Evolutionary conservation across 2,113 vertebrate species (phyloP), one percentile per base, ranked within the genome.

Genomic region (Elephantulus edwardii): DNA sequence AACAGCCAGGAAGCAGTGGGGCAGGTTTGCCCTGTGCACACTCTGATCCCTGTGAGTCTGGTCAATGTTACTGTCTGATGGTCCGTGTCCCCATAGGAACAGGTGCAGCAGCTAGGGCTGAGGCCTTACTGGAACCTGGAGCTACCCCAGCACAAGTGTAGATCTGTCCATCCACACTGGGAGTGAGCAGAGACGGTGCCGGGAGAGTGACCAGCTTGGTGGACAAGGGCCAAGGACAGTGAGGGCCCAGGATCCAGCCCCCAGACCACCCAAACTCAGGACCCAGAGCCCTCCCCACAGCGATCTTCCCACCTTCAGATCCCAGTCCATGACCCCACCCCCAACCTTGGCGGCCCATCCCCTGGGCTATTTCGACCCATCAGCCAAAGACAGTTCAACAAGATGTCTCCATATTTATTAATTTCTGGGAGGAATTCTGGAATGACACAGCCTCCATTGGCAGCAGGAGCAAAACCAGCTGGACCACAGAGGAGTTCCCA

Each of bases 341-440:
- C 60, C 58, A 30, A 24, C 28, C 58, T 28, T 62, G 12, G 8
- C 8, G 33, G 26, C 33, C 58, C 58, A 26, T 5, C 8, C n/a
- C 42, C 35, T 14, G 14, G 60, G 17, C n/a, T 44, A 24, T 66
- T 64, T 8, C 7, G 28, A 54, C 60, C 24, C 48, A 28, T 0
- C 16, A 30, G 8, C 20, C 48, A 52, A 56, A 89, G 54, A 77
- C 71, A 66, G 28, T 56, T 79, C 35, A 71, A 54, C 8, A 22
- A 42, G 50, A 44, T 35, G n/a, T 71, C 30, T 72, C 6, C 22
- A 16, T 8, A 2, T 95, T 96, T 95, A 92, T 89, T 94, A 50
- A 42, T 48, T 83, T 2, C 35, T 7, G 8, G 35, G 20, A 80
- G 7, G 38, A 50, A 30, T 5, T 17, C 64, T 24, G n/a, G 66